phyloP scores from a whole-genome alignment of 1,140 invertebrate species.

The Papilio xuthus region DNA sequence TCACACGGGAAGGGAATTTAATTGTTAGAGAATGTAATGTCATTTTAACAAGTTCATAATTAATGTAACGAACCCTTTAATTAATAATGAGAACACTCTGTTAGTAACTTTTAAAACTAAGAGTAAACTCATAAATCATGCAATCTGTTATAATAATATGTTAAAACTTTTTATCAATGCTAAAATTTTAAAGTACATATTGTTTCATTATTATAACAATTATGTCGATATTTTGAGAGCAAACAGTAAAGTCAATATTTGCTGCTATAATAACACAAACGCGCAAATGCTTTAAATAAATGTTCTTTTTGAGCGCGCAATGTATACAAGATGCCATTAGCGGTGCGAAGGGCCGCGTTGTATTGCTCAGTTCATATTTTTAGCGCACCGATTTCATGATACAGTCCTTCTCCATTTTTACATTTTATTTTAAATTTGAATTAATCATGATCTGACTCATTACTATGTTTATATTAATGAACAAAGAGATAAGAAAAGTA shows the following conservation, averaged over 20 bases:
- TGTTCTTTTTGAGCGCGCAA: slow-evolving; percentile 46
- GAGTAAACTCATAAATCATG: neutral
- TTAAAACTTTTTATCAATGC: too few relatives aligned
- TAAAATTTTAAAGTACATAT: neutral
- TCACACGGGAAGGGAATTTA: slow-evolving; percentile 33
- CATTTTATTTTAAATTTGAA: slow-evolving; percentile 47
- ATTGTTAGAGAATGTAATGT: slow-evolving; percentile 7
- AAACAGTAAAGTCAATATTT: slow-evolving; percentile 47
- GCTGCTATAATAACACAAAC: slow-evolving; percentile 49
- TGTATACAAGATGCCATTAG: slow-evolving; percentile 61
- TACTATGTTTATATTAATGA: slow-evolving; percentile 29
- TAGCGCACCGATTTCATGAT: slow-evolving; percentile 55
- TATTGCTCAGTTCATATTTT: slow-evolving; percentile 51
- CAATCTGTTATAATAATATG: neutral
- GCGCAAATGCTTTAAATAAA: slow-evolving; percentile 43
- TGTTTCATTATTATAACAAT: slow-evolving; percentile 40
- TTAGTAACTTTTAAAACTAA: neutral
- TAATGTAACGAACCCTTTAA: neutral
- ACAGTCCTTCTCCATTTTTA: slow-evolving; percentile 60
- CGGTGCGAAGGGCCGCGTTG: slow-evolving; percentile 53
- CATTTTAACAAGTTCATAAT: slow-evolving; percentile 17
- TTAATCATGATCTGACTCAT: slow-evolving; percentile 43
- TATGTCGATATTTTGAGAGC: slow-evolving; percentile 35
- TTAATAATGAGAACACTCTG: neutral
- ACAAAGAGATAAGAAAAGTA: slow-evolving; percentile 16